Base-by-base conservation (phyloP, 2,113 vertebrate species). In the Clarias gariepinus region DNA sequence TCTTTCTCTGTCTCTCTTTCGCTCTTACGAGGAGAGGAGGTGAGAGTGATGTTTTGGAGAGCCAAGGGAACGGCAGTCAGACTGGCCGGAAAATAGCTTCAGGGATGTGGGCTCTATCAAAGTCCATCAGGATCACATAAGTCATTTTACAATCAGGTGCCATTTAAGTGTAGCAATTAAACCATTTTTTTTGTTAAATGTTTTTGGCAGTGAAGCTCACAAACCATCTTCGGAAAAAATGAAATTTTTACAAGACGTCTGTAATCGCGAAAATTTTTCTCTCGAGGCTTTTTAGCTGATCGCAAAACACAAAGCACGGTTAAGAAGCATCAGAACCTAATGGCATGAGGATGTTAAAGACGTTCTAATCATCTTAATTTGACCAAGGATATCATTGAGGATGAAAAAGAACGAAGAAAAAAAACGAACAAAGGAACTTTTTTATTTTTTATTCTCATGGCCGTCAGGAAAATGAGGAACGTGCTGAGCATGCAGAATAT, bases 71-170 rank as follows among this genome's bases (percentile, higher is more conserved):
- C 6, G 80, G 23, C 80, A 66, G 57, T 41, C 11, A 7, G 84
- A 63, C 58, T 53, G 71, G 69, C 21, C 47, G 33, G 83, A 84
- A 73, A 76, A 52, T 15, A 84, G 69, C 53, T 63, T 25, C 9
- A 66, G 60, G 41, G 63, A 77, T 58, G 63, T 58, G 36, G 23
- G 58, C 69, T 16, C 53, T 3, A 28, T 55, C 53, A 57, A 4
- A 47, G 28, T 55, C 61, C 61, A 64, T 66, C 7, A 28, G 83
- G 66, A 73, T 33, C 30, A 28, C 23, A n/a, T 57, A 8, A 19
- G 28, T 80, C 77, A 60, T 28, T 60, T 1, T 1, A 18, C 7
- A 13, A 57, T 23, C 18, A 9, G 18, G 55, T 58, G 53, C 53
- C 19, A 21, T 15, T 57, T 3, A 79, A 81, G 28, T 12, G 13